Evolutionary conservation across 2,888 invertebrate species (phyloP), one percentile per base, ranked within the genome.

Genomic region (Diaperis boleti): DNA sequence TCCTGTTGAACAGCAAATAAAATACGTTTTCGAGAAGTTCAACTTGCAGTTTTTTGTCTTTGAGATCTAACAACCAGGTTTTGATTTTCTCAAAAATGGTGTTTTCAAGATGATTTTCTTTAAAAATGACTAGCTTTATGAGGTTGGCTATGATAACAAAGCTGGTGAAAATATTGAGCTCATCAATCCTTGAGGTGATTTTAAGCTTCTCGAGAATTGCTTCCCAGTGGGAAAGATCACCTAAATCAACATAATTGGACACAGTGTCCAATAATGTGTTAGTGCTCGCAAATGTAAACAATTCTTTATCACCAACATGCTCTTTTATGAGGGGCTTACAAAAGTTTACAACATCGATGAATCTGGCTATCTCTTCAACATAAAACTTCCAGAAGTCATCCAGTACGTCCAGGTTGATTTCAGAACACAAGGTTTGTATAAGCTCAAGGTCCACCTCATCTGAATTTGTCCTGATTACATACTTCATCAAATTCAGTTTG

Each of bases 21-120:
- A 91, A 92, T 67, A 92, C 85, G 77, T 91, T 88, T 78, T 92
- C 90, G 56, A 92, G 83, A 0, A 90, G 83, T 81, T 91, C 89
- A 47, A 87, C 77, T 71, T 86, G 85, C 15, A 69, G 54, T 4
- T 26, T 7, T 6, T 63, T 50, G 41, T 71, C 62, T 31, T 66
- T 22, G 6, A 74, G 59, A 29, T 59, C 44, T 10, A 75, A 29
- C 31, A 74, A 49, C 52, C 65, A 59, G 2, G 13, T 45, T 45
- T 45, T 56, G 3, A 45, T 3, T 17, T 17, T 17, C 3, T 56
- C 56, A 18, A 45, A 45, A 3, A 56, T 1, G 1, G n/a, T 14
- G 31, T 56, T 56, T 7, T 33, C 35, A 7, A 33, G 7, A 14
- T 26, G 26, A 26, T 6, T 26, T 2, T 26, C 6, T 2, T 26